Evolutionary conservation across 2,797 vertebrate species (phyloP), one percentile per base, ranked within the genome.

Genomic region (Tenualosa ilisha): DNA sequence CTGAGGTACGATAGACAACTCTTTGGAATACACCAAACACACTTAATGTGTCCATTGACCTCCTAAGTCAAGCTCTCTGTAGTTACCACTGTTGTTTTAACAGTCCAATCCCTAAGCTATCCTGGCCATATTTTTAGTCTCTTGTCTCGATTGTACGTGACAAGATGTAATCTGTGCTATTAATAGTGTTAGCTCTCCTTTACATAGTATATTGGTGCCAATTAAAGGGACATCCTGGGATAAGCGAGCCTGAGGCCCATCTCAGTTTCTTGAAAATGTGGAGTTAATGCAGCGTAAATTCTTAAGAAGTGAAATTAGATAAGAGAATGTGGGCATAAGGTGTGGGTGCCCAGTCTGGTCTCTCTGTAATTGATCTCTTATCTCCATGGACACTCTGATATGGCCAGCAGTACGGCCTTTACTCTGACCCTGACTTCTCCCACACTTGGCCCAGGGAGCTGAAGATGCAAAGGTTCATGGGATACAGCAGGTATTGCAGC

Each of bases 401-500:
- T 40, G 65, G 65, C 26, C 68, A 17, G 68, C 31, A 3, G 6
- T 12, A 15, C 13, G 50, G 50, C 51, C 51, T 53, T 53, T 53
- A 53, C 13, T 53, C 31, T 17, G 68, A 40, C 31, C 12, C 37
- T 75, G 68, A 75, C 68, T 31, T 17, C 31, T 75, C 15, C 13
- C 68, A 37, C 31, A 75, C 68, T 65, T 65, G 63, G 63, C 63
- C 24, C 63, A 65, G 24, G 11, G 63, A 65, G 63, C 7, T 65
- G 63, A 40, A 75, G 68, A 13, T 40, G 37, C 13, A 40, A 75
- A 75, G 68, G 68, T 40, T 75, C 63, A 65, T 65, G 63, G 63
- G 24, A 31, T 9, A 31, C 3, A 56, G 54, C 54, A 59, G 24
- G 63, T 65, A 24, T 24, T 31, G 63, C 8, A 26, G 12, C 63